Percentiles rank a stretch among this genome's conserved stretches.
These are phyloP conservation scores for Antheraea mylitta DNA, from an alignment of 1,140 invertebrate genomes.

Conservation along the genomic window DNA sequence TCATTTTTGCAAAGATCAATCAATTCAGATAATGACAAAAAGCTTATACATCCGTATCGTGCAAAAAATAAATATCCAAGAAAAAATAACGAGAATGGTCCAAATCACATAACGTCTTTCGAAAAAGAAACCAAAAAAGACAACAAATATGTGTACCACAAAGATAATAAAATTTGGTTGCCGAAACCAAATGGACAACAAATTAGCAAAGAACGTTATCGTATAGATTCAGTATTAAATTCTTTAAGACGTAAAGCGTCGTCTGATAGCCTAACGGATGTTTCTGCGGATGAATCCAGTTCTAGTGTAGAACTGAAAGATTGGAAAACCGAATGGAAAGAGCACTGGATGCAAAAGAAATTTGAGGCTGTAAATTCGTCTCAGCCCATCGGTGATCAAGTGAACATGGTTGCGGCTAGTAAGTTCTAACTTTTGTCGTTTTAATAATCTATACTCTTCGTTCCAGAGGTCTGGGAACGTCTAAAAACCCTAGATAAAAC, in stretches of 20 bases:
- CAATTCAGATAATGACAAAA: neutral
- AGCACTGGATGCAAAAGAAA: constrained; percentile 56
- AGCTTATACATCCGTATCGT: neutral
- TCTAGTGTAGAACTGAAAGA: constrained; percentile 42
- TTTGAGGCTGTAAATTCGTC: constrained; percentile 52
- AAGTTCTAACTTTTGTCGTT: constrained; percentile 26
- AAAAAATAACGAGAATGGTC: constrained; percentile 15
- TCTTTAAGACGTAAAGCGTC: constrained; percentile 18
- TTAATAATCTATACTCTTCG: neutral
- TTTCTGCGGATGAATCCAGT: constrained; percentile 24
- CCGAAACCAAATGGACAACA: constrained; percentile 11
- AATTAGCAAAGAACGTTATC: constrained; percentile 22
- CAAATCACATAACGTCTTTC: constrained; percentile 11
- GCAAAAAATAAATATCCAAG: constrained; percentile 14
- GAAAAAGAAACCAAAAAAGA: constrained; percentile 25
- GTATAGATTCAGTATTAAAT: constrained; percentile 35
- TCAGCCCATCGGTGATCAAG: constrained; percentile 39
- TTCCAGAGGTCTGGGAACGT: too few relatives aligned
- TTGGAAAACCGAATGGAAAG: constrained; percentile 57
- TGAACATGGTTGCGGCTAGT: constrained; percentile 66
- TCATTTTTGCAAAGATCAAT: constrained; percentile 12
- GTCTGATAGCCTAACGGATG: neutral
- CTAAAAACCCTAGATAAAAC: too few relatives aligned
- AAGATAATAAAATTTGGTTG: constrained; percentile 5
- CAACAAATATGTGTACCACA: constrained; percentile 18